Base-by-base conservation (phyloP, 2,888 invertebrate species). In the Linyphia triangularis region DNA sequence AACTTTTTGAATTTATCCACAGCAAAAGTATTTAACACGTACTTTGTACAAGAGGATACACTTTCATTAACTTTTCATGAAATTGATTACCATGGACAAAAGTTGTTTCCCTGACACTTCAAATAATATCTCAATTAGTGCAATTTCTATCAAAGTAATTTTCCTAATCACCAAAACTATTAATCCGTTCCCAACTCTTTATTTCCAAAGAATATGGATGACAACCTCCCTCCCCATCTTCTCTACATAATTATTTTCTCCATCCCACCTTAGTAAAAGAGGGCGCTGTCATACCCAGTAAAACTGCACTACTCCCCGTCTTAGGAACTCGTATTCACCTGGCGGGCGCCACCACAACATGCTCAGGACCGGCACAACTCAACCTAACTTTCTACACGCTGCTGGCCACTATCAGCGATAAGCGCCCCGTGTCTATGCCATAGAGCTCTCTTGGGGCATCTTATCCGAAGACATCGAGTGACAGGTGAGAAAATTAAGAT, bases 291-390 rank as follows among this genome's bases (percentile, higher is more conserved):
- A 22, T 37, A 33, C 57, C 51, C 51, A 28, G 77, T 77, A 77
- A 77, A 81, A 81, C 81, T 67, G 30, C 81, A 51, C 81, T 59
- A 67, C 67, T 37, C 33, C 67, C 57, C 57, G 51, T 59, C 69
- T 57, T 57, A 30, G 26, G 69, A 81, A 24, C 69, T 51, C 57
- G 57, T 81, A 37, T 69, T 81, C 81, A 81, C 81, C 81, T 81
- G 81, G 81, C 81, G 51, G 69, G 26, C 30, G 33, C 22, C 19
- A 59, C 30, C 13, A 26, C 77, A 33, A 61, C 59, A 43, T 43
- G 30, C 57, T n/a, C 73, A 30, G 73, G 13, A 22, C 19, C 26
- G 73, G 59, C 13, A 40, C 26, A 61, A 22, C 28, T 43, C 26
- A 61, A 22, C 43, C 33, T 19, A 67, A 33, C 67, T 33, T 33